Evolutionary conservation across 2,888 invertebrate species (phyloP).

Genomic region (Dicranocentrus wangi): DNA sequence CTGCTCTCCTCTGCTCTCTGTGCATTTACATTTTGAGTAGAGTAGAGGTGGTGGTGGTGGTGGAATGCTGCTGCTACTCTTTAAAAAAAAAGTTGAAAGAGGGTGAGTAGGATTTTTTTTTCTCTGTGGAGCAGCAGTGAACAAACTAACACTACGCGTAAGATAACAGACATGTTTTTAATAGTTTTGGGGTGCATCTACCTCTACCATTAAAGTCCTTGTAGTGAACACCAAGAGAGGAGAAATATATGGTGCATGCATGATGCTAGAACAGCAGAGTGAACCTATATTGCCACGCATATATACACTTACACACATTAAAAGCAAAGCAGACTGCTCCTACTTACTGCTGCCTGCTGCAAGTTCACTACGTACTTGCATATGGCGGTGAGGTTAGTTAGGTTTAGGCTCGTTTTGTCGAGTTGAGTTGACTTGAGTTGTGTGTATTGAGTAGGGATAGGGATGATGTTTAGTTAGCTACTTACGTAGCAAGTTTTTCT

Average conservation of each 20-base stretch:
- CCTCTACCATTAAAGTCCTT: constrained; percentile 22
- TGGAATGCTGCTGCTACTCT: constrained; percentile 26
- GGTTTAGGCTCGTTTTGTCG: too few species aligned
- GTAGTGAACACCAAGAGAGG: too few species aligned
- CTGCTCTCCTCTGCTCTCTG: constrained; percentile 6
- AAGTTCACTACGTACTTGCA: too few species aligned
- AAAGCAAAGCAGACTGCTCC: too few species aligned
- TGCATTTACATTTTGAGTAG: constrained; percentile 49
- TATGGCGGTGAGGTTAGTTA: too few species aligned
- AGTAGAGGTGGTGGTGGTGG: too few species aligned
- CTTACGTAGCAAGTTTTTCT: constrained; percentile 40
- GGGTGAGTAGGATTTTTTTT: constrained; percentile 49
- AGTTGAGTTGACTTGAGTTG: too few species aligned
- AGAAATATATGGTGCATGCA: too few species aligned
- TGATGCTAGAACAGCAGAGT: too few species aligned
- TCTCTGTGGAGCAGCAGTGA: constrained; percentile 36
- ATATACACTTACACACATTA: constrained; percentile 24
- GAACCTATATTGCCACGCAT: constrained; percentile 38
- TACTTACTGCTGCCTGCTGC: too few species aligned
- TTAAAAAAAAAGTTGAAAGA: constrained; percentile 29
- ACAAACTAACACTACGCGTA: constrained; percentile 38
- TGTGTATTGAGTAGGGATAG: not conserved
- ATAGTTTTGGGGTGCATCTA: constrained; percentile 53
- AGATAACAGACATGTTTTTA: constrained; percentile 51
- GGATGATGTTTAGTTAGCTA: not conserved